Percentiles rank a stretch among this genome's conserved stretches.
Conservation (phyloP, 2,888 invertebrate genomes). For the Formica aserva region DNA sequence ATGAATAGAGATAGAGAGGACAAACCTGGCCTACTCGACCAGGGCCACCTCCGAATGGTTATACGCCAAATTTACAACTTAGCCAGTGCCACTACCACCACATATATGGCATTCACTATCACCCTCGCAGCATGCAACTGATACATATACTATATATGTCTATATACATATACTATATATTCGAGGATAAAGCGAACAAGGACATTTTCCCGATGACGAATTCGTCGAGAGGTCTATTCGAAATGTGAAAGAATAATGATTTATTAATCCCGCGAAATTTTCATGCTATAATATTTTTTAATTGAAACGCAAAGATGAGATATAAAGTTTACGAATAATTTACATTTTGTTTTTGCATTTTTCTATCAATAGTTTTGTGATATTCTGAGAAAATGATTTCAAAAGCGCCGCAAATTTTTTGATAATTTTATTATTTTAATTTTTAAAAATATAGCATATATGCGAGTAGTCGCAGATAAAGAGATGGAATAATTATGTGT, state of each 20-base stretch:
- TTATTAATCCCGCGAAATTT: not conserved
- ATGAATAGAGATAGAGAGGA: constrained; percentile 43
- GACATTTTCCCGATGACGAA: constrained; percentile 49
- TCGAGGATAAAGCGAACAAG: constrained; percentile 64
- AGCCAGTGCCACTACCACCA: constrained; percentile 72
- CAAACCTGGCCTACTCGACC: constrained; percentile 75
- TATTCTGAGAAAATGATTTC: not conserved
- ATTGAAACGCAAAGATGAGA: not conserved
- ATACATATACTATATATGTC: constrained; percentile 56
- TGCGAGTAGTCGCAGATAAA: not conserved
- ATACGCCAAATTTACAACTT: constrained; percentile 84
- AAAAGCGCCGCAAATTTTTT: not conserved
- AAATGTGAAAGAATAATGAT: not conserved
- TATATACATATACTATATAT: constrained; percentile 55
- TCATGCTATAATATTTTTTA: not conserved
- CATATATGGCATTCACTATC: constrained; percentile 67
- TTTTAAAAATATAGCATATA: not conserved
- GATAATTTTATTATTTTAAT: not conserved
- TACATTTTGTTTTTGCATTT: not conserved
- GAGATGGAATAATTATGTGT: not conserved
- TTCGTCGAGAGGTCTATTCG: not conserved
- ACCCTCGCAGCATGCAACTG: constrained; percentile 57
- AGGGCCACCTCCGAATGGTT: constrained; percentile 80
- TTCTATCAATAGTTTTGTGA: not conserved
- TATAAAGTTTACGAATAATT: not conserved